Base-by-base conservation (phyloP, 1,140 invertebrate species). In the Papilio dardanus region DNA sequence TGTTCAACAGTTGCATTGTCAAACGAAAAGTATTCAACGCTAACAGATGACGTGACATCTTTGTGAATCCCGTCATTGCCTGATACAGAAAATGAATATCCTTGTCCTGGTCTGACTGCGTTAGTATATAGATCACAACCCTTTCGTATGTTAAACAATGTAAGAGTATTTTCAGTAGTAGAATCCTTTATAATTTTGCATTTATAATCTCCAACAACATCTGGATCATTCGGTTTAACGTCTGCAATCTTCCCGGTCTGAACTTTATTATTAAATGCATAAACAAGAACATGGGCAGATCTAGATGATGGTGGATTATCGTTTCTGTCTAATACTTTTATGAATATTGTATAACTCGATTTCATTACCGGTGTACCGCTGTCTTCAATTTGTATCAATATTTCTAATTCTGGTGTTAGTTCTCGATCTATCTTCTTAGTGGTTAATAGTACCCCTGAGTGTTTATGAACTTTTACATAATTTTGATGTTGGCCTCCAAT, bases 31-130 rank as follows among this genome's bases (percentile, higher is more conserved):
- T 98, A 98, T 86, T 97, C 96, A 0, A 99, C 95, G 3, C 96
- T 96, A 1, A 98, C 96, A 28, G 96, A 97, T 6, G 98, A 99
- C 21, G 96, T 93, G 0, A 99, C 98, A 90, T 98, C 96, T 10
- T 94, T 94, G 86, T 98, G 97, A 76, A 95, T 95, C 2, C 98
- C 98, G 92, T 99, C 98, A 88, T 97, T 98, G 2, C 97, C 98
- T 6, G 96, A 96, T 0, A 99, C 95, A 68, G 95, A 96, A 77
- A 99, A 94, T 0, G 96, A 96, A 83, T 96, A 96, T 6, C 95
- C 96, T 78, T 95, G 93, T n/a, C 94, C 95, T 74, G 96, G 95
- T 78, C 95, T 96, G 50, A 96, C 95, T 86, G 95, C 95, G 28
- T 94, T 94, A 31, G 96, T 95, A 82, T 97, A 95, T 77, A 99